Evolutionary conservation across 2,888 invertebrate genomes (phyloP), one percentile per base, ranked within the genome.

Genomic region (Xylota sylvarum): DNA sequence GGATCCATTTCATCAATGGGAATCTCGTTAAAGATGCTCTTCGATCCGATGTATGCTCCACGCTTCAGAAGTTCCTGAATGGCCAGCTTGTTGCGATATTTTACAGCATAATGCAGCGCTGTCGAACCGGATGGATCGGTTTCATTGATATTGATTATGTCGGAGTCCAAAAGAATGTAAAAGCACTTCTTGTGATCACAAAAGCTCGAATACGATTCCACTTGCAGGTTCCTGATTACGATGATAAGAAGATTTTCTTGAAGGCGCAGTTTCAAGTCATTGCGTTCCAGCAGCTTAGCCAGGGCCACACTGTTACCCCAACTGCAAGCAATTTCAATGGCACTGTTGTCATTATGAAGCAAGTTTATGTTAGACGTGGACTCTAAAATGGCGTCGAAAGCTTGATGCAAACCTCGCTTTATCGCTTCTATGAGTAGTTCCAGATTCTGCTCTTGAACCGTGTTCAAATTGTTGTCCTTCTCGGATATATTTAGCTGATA

Each of bases 21-120:
- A 73, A 96, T 94, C 70, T 95, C 94, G 64, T 94, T 93, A 88
- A 95, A 95, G 65, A 92, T 93, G 89, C 95, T 95, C 89, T 94
- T 94, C 52, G 95, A 93, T 1, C 96, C 96, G 32, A 97, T 94
- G 90, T 96, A 96, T 10, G 96, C 96, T 17, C 97, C 97, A 70
- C 94, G 93, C 67, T 94, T 93, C 9, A 97, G 92, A 56, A 97
- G 92, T 62, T 94, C 93, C 69, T 94, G 91, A 4, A 95, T 94
- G 0, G 95, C 95, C 73, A 94, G 94, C 17, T 93, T 93, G 88
- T 95, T 95, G 14, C 95, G 95, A 88, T 95, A 95, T 89, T 95
- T 94, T 0, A 95, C 95, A 0, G 96, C 96, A 89, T 96, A 96
- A 92, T 97, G 96, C 35, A 97, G 91, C 0, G 96, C 95, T 27